Percentiles rank a stretch among this genome's conserved stretches.
These are phyloP conservation scores for Hiodon alosoides DNA, from an alignment of 2,113 vertebrate genomes.

Conservation along the genomic window DNA sequence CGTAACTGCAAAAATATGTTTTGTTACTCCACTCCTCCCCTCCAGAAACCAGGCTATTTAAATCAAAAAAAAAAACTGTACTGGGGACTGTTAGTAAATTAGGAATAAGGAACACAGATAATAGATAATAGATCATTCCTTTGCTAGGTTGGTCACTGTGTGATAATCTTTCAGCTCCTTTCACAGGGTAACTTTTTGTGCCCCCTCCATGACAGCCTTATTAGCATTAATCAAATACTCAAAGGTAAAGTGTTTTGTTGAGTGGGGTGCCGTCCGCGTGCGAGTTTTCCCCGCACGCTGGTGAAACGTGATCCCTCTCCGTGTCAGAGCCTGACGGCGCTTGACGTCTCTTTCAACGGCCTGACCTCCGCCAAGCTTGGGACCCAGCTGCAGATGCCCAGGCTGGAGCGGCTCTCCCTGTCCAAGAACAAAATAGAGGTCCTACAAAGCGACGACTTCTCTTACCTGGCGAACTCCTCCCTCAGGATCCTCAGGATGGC, in stretches of 20 bases:
- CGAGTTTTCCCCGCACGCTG: neutral
- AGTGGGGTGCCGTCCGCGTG: neutral
- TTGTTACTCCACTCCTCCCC: too few relatives aligned
- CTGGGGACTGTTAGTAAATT: too few relatives aligned
- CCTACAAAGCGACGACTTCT: slow-evolving; percentile 70
- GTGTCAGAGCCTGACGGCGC: slow-evolving; percentile 67
- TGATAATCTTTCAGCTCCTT: too few relatives aligned
- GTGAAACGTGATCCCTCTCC: slow-evolving; percentile 3
- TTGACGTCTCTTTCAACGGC: slow-evolving; percentile 79
- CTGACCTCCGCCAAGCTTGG: slow-evolving; percentile 72
- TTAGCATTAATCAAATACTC: neutral
- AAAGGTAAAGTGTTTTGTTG: too few relatives aligned
- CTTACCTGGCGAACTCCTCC: slow-evolving; percentile 67
- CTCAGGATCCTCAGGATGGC: slow-evolving; percentile 75
- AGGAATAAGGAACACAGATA: too few relatives aligned
- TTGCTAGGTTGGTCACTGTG: too few relatives aligned
- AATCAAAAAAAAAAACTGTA: too few relatives aligned
- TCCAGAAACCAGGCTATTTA: too few relatives aligned
- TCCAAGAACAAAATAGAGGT: slow-evolving; percentile 63
- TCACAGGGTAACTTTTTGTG: too few relatives aligned
- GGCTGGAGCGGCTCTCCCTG: slow-evolving; percentile 65
- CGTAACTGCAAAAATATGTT: too few relatives aligned
- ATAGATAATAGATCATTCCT: too few relatives aligned
- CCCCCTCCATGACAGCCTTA: neutral
- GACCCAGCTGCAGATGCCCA: slow-evolving; percentile 64